Evolutionary conservation across 2,113 vertebrate genomes (phyloP).

Genomic region (Trinectes maculatus): DNA sequence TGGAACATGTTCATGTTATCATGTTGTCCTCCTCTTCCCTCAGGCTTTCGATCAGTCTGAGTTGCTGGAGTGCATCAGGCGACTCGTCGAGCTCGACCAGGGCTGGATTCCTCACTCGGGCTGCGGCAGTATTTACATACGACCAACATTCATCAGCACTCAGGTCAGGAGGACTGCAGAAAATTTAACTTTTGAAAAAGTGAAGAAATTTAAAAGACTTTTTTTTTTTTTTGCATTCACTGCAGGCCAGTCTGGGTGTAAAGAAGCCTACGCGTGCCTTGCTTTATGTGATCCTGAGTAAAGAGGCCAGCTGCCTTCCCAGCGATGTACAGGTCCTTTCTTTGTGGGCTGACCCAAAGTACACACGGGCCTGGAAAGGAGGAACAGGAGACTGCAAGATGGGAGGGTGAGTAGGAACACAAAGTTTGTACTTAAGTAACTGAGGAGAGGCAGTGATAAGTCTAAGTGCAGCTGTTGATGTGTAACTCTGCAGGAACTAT

Average conservation of each 20-base stretch:
- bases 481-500: conserved; percentile 85
- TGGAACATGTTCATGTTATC: neutral
- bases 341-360: conserved; percentile 91
- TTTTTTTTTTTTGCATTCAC: neutral
- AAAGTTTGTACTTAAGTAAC: neutral
- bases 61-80: conserved; percentile 88
- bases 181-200: no score
- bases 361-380: conserved; percentile 89
- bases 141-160: conserved; percentile 72
- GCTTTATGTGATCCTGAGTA: conserved; percentile 58
- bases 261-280: conserved; percentile 36
- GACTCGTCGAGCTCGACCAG: conserved; percentile 88
- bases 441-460: neutral
- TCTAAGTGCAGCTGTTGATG: neutral
- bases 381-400: conserved; percentile 93
- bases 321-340: conserved; percentile 82
- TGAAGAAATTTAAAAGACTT: no score
- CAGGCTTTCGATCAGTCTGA: conserved; percentile 88
- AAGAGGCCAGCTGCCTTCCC: conserved; percentile 51
- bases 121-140: conserved; percentile 87
- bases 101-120: conserved; percentile 89
- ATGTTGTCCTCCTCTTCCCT: neutral
- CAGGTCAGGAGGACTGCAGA: conserved; percentile 39
- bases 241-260: conserved; percentile 39
- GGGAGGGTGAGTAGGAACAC: conserved; percentile 84